Conservation (phyloP, 2,888 invertebrate species). For the Tetrapedia diversipes region DNA sequence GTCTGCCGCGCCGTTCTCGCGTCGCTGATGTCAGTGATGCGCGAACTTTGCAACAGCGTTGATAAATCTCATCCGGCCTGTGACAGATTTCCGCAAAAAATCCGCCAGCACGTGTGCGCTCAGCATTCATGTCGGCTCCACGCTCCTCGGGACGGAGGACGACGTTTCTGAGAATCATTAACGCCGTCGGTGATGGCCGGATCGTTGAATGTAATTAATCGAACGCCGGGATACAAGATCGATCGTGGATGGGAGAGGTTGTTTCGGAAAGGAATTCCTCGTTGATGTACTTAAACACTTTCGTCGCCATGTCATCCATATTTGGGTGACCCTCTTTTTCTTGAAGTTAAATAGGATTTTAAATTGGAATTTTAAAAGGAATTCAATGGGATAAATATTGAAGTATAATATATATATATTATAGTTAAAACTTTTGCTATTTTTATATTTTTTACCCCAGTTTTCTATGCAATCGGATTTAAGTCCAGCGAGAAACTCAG, state of each 20-base stretch:
- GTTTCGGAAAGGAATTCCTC: not conserved
- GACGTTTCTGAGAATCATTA: constrained; percentile 64
- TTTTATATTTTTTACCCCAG: too few relatives aligned
- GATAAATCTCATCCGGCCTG: constrained; percentile 73
- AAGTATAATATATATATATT: too few relatives aligned
- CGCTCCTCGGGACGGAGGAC: not conserved
- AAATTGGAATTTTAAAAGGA: too few relatives aligned
- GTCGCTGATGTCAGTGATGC: constrained; percentile 55
- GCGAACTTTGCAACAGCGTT: constrained; percentile 67
- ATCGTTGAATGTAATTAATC: constrained; percentile 61
- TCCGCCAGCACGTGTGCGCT: constrained; percentile 65
- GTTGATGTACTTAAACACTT: not conserved
- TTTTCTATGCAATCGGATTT: too few relatives aligned
- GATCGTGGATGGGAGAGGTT: not conserved
- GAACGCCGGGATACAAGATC: constrained; percentile 18
- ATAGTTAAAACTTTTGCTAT: too few relatives aligned
- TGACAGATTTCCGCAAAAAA: constrained; percentile 71
- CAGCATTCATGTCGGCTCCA: constrained; percentile 24
- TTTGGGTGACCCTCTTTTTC: too few relatives aligned
- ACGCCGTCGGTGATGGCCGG: constrained; percentile 38
- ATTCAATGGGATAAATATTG: too few relatives aligned
- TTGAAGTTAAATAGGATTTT: too few relatives aligned
- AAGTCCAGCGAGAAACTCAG: too few relatives aligned
- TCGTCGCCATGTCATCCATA: too few relatives aligned
- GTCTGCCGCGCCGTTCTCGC: not conserved